A percentile compares a stretch with the other conserved stretches of the same genome.
Evolutionary conservation across 1,140 invertebrate species (phyloP).

Genomic region (Drosophila subobscura): DNA sequence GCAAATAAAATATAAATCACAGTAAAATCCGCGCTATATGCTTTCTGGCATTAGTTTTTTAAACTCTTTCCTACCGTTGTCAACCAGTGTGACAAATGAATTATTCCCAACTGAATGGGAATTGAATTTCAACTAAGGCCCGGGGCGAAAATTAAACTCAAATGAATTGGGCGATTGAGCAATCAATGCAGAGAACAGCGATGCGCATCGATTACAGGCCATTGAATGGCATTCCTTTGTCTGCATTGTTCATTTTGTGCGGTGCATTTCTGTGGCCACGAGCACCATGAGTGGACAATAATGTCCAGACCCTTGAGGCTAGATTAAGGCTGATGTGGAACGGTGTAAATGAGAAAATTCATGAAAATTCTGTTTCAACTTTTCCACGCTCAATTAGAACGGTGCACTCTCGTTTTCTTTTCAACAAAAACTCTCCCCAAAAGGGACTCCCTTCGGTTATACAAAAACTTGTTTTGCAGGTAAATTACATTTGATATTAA

Average conservation of each 20-base stretch:
- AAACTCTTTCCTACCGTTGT: too few species aligned
- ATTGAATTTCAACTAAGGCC: constrained; percentile 4
- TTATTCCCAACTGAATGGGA: not conserved
- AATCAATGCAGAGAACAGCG: constrained; percentile 28
- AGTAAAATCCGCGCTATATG: too few species aligned
- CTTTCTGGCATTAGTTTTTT: too few species aligned
- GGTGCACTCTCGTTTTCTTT: not conserved
- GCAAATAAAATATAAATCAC: too few species aligned
- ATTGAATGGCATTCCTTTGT: constrained; percentile 7
- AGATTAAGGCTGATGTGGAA: not conserved
- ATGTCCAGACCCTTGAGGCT: constrained; percentile 4
- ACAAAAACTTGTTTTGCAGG: constrained; percentile 26
- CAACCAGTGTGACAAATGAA: too few species aligned
- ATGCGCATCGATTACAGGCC: constrained; percentile 37
- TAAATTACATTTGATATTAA: constrained; percentile 42
- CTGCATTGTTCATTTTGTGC: not conserved
- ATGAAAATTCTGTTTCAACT: not conserved
- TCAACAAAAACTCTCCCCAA: not conserved
- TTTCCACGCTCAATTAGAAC: too few species aligned
- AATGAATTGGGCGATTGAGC: constrained; percentile 45
- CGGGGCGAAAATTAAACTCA: constrained; percentile 42
- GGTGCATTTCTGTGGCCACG: constrained; percentile 20
- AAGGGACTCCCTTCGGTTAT: not conserved
- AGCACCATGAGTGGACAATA: not conserved
- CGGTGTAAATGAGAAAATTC: not conserved